phyloP scores from a whole-genome alignment of 2,113 vertebrate genomes.

The Dipodomys stephensi region DNA sequence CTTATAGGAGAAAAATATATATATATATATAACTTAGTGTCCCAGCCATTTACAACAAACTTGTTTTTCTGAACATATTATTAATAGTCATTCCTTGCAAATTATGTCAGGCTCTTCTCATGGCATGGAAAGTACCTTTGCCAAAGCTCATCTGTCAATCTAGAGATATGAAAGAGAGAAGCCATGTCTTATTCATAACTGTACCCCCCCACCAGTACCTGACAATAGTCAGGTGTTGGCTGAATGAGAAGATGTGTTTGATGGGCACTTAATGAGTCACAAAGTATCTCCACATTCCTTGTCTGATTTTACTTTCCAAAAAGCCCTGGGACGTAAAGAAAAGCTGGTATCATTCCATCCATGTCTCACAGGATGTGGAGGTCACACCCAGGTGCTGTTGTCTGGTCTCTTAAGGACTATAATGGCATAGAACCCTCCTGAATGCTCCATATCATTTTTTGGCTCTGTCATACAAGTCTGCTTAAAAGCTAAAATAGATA shows the following conservation, averaged over 20 bases:
- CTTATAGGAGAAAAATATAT: not conserved
- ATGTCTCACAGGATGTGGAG: not conserved
- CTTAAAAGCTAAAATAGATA: constrained; percentile 58
- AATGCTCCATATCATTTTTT: not conserved
- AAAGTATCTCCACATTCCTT: constrained; percentile 11
- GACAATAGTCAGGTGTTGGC: not conserved
- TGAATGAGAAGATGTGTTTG: not conserved
- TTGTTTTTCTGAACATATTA: not conserved
- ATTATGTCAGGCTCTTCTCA: not conserved
- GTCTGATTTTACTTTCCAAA: constrained; percentile 38
- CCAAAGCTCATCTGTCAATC: not conserved
- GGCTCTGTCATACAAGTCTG: not conserved
- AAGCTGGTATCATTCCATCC: not conserved
- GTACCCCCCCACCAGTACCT: not conserved
- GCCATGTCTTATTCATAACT: not conserved
- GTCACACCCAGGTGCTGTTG: not conserved
- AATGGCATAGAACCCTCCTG: constrained; percentile 37
- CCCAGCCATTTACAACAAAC: not conserved
- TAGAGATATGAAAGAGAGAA: not conserved
- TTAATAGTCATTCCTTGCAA: not conserved
- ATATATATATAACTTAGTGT: too few relatives aligned
- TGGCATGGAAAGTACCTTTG: not conserved
- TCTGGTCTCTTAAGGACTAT: constrained; percentile 63
- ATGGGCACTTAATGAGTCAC: constrained; percentile 17
- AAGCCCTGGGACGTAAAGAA: constrained; percentile 28